Evolutionary conservation across 2,797 vertebrate species (phyloP).

Genomic region (Coccyzus lansbergi): DNA sequence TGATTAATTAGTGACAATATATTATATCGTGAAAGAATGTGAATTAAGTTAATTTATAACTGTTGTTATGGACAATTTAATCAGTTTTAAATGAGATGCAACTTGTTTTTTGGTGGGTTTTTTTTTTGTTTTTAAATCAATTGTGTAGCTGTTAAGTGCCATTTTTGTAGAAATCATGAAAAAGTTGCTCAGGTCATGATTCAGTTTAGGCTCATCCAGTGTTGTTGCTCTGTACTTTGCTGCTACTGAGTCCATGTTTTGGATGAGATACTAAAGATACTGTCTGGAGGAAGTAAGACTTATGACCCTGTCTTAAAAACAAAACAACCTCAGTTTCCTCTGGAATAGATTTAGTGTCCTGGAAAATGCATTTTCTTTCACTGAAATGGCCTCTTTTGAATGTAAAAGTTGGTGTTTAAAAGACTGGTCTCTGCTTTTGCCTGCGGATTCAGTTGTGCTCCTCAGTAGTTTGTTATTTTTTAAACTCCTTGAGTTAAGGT

Average conservation of each 20-base stretch:
- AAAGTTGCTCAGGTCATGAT: accelerated
- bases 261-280: neutral
- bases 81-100: no score
- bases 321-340: neutral
- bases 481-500: neutral
- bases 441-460: neutral
- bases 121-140: neutral
- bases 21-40: neutral
- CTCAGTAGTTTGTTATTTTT: neutral
- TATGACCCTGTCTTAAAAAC: neutral
- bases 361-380: neutral
- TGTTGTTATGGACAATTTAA: no score
- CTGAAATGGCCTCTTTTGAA: neutral
- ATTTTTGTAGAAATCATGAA: neutral
- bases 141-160: neutral
- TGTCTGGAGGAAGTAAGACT: neutral
- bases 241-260: neutral
- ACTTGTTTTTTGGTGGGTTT: neutral
- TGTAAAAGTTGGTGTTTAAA: neutral
- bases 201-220: neutral
- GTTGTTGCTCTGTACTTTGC: neutral
- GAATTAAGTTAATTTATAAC: neutral
- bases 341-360: neutral
- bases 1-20: neutral
- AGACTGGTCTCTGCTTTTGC: neutral